These are phyloP conservation scores for Hepsetus odoe DNA, from an alignment of 2,113 vertebrate genomes.

Conservation along the genomic window DNA sequence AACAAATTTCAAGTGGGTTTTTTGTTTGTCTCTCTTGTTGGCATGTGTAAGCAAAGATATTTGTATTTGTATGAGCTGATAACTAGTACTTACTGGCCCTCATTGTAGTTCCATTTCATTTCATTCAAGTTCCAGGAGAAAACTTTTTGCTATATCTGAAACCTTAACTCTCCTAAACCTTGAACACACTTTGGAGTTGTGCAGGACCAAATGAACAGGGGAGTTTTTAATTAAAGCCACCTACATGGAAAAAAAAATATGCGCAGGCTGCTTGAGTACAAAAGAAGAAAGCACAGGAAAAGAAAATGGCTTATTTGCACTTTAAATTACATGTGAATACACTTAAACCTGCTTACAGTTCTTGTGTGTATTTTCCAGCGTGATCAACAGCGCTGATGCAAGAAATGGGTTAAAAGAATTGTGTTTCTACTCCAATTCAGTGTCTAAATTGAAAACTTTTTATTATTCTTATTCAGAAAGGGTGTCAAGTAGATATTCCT, in stretches of 20 bases:
- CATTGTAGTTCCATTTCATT: neutral
- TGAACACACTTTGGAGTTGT: neutral
- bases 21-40: constrained; percentile 7
- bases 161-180: neutral
- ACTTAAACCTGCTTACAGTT: constrained; percentile 13
- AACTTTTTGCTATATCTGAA: constrained; percentile 4
- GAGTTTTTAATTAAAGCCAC: neutral
- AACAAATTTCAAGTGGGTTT: neutral
- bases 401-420: neutral
- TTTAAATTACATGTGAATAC: constrained; percentile 10
- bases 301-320: constrained; percentile 23
- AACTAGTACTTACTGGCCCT: neutral
- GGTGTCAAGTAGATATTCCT: neutral
- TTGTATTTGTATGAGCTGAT: constrained; percentile 3
- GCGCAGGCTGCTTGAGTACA: neutral
- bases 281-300: constrained; percentile 26
- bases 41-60: constrained; percentile 32
- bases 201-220: constrained; percentile 1
- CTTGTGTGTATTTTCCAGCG: neutral
- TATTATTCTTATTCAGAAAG: neutral
- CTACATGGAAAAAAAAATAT: neutral
- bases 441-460: neutral
- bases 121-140: neutral
- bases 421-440: neutral
- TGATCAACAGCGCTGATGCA: constrained; percentile 11